phyloP scores from a whole-genome alignment of 2,888 invertebrate species.

The Onchidella celtica region DNA sequence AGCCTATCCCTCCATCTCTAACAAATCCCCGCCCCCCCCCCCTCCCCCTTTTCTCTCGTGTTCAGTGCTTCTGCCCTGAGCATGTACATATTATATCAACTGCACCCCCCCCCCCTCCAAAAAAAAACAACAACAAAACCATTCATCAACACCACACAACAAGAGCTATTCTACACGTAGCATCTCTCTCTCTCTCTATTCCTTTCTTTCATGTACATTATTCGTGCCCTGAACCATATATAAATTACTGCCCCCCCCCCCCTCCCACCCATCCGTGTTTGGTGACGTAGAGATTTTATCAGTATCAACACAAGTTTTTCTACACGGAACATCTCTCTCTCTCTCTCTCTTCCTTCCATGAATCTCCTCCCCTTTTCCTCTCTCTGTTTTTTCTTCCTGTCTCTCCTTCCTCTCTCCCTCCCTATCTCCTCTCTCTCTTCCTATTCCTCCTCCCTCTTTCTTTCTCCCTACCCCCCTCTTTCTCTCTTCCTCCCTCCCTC shows the following conservation, averaged over 20 bases:
- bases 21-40: too few relatives aligned
- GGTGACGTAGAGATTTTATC: background rate
- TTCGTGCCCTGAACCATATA: too few relatives aligned
- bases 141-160: too few relatives aligned
- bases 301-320: background rate
- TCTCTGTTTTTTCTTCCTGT: background rate
- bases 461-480: background rate
- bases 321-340: background rate
- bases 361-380: background rate
- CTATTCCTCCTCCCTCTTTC: background rate
- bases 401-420: background rate
- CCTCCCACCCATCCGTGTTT: background rate
- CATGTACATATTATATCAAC: too few relatives aligned
- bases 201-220: too few relatives aligned
- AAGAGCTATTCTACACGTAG: too few relatives aligned
- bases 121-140: too few relatives aligned
- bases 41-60: too few relatives aligned
- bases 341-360: background rate
- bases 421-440: background rate
- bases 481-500: background rate
- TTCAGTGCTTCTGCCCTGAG: too few relatives aligned
- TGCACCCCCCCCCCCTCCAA: too few relatives aligned
- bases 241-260: constrained; percentile 2
- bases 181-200: too few relatives aligned
- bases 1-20: too few relatives aligned